These are phyloP conservation scores for Lynx canadensis DNA, from an alignment of 2,113 vertebrate species.

Conservation along the genomic window DNA sequence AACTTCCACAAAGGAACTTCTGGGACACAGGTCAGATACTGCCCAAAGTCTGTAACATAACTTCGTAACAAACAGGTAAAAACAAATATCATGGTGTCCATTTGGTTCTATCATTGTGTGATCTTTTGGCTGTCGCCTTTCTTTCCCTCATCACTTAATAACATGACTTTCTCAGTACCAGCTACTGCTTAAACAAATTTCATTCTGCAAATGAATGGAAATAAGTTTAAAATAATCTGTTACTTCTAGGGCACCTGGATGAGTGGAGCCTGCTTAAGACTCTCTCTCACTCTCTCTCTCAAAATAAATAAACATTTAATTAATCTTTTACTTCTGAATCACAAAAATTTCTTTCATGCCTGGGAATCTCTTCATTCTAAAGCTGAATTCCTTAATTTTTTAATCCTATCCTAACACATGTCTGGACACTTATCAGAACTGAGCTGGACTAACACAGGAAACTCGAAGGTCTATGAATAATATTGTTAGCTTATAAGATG, in stretches of 20 bases:
- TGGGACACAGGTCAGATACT: not conserved
- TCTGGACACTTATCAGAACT: not conserved
- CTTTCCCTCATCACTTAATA: not conserved
- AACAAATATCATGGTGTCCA: not conserved
- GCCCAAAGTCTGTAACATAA: not conserved
- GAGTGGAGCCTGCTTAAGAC: too few species aligned
- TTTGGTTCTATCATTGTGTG: not conserved
- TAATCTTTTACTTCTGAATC: slow-evolving; percentile 1
- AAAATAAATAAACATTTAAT: too few species aligned
- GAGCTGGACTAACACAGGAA: slow-evolving; percentile 24
- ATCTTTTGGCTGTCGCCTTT: not conserved
- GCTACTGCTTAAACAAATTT: slow-evolving; percentile 49
- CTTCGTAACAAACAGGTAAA: not conserved
- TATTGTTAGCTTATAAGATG: not conserved
- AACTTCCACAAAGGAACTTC: not conserved
- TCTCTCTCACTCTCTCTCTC: too few species aligned
- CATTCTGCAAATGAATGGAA: not conserved
- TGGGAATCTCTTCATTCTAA: slow-evolving; percentile 18
- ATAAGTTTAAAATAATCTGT: slow-evolving; percentile 7
- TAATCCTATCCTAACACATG: not conserved
- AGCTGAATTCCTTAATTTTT: not conserved
- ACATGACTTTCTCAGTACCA: not conserved
- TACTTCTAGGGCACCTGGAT: not conserved
- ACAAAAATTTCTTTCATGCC: slow-evolving; percentile 24
- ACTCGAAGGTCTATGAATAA: not conserved